phyloP scores from a whole-genome alignment of 2,888 invertebrate genomes.

The Xestoiulus laeticollis region DNA sequence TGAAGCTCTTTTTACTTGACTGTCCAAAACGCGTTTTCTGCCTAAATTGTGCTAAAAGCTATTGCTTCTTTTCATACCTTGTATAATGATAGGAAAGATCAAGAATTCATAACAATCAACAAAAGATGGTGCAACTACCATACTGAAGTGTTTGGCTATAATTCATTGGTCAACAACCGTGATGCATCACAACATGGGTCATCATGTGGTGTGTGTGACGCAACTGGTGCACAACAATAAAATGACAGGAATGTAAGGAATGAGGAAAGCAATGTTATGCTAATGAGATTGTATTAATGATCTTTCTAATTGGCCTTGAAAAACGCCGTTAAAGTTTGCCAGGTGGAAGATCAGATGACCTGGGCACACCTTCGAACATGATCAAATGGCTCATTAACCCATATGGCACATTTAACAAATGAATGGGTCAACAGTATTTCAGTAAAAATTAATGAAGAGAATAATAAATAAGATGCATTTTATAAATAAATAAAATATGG shows the following conservation, averaged over 20 bases:
- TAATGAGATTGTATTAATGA: not conserved
- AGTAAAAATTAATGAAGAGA: not conserved
- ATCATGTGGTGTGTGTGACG: not conserved
- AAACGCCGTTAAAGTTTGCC: not conserved
- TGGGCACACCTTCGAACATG: not conserved
- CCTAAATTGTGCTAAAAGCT: not conserved
- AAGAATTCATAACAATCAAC: not conserved
- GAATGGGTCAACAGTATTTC: not conserved
- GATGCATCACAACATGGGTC: not conserved
- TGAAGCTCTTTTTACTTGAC: not conserved
- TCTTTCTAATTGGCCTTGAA: not conserved
- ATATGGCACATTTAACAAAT: not conserved
- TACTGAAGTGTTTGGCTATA: not conserved
- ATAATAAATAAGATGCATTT: not conserved
- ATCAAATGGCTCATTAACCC: not conserved
- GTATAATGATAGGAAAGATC: not conserved
- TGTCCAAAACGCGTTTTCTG: not conserved
- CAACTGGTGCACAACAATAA: not conserved
- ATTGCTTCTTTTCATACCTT: not conserved
- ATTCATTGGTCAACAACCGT: not conserved
- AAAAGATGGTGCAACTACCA: not conserved
- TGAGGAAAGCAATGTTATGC: not conserved
- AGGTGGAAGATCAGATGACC: not conserved
- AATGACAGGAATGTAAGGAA: not conserved
- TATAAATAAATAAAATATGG: not conserved